Evolutionary conservation across 2,888 invertebrate species (phyloP).

Genomic region (Rosalia funebris): DNA sequence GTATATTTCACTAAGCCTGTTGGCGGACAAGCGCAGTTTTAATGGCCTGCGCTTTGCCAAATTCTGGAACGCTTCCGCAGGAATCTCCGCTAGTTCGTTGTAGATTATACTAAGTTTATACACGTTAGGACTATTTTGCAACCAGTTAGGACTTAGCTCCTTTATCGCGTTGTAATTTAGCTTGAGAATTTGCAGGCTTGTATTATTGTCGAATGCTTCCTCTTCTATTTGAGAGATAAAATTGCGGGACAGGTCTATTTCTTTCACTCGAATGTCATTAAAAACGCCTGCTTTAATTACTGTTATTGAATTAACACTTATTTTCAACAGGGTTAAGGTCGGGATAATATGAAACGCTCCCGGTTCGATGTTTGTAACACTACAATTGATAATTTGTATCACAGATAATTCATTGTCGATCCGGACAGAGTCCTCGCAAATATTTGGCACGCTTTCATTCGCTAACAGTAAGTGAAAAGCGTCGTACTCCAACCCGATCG

Average conservation of each 20-base stretch:
- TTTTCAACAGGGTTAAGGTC: slow-evolving; percentile 49
- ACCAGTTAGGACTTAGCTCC: slow-evolving; percentile 52
- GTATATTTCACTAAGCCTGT: slow-evolving; percentile 50
- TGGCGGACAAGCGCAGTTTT: slow-evolving; percentile 52
- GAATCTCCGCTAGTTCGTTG: slow-evolving; percentile 50
- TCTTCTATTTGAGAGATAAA: slow-evolving; percentile 48
- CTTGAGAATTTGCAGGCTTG: slow-evolving; percentile 52
- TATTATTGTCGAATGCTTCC: slow-evolving; percentile 53
- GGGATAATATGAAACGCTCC: slow-evolving; percentile 53
- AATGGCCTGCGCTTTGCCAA: slow-evolving; percentile 47
- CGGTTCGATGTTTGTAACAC: slow-evolving; percentile 47
- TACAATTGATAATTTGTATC: slow-evolving; percentile 48
- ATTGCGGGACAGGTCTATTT: slow-evolving; percentile 54
- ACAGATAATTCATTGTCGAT: slow-evolving; percentile 49
- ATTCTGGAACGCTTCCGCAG: slow-evolving; percentile 49
- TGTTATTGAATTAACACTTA: slow-evolving; percentile 49
- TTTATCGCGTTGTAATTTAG: slow-evolving; percentile 52
- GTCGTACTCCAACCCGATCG: slow-evolving; percentile 41
- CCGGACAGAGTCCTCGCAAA: slow-evolving; percentile 42
- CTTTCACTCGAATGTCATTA: slow-evolving; percentile 50
- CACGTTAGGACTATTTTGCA: slow-evolving; percentile 50
- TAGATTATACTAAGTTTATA: slow-evolving; percentile 52
- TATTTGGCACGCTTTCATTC: slow-evolving; percentile 40
- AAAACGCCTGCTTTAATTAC: slow-evolving; percentile 51
- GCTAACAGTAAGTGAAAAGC: slow-evolving; percentile 45